Conservation (phyloP, 2,113 vertebrate species). For the Callopanchax toddi region DNA sequence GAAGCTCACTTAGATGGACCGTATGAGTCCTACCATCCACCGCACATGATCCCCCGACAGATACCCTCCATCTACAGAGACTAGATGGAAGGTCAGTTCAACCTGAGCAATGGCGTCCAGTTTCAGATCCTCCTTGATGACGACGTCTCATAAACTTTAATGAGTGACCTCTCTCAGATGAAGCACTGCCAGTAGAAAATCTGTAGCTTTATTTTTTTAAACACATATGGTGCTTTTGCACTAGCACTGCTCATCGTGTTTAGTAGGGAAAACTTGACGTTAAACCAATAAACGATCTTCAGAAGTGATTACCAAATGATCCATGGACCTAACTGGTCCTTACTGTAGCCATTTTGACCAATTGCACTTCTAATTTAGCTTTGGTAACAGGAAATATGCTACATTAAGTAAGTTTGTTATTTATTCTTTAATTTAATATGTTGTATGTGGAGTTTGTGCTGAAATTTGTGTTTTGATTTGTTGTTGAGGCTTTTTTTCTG, state of each 20-base stretch:
- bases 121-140: constrained; percentile 11
- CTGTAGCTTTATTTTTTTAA: constrained; percentile 11
- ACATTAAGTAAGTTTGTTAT: constrained; percentile 63
- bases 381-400: constrained; percentile 44
- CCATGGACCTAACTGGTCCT: constrained; percentile 2
- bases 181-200: constrained; percentile 16
- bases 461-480: constrained; percentile 39
- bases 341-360: constrained; percentile 30
- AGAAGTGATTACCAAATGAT: constrained; percentile 56
- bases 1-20: constrained; percentile 87
- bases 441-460: constrained; percentile 48
- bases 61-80: constrained; percentile 88
- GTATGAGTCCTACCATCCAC: constrained; percentile 86
- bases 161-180: constrained; percentile 8
- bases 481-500: constrained; percentile 27
- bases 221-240: constrained; percentile 38
- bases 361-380: constrained; percentile 59
- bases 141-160: constrained; percentile 12
- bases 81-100: constrained; percentile 54
- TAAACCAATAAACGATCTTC: constrained; percentile 16
- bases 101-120: not conserved
- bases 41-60: constrained; percentile 81
- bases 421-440: constrained; percentile 75
- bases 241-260: constrained; percentile 28
- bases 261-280: constrained; percentile 34